These are phyloP conservation scores for Psilanteris sp. DNA, from an alignment of 1,140 invertebrate species.

Conservation along the genomic window DNA sequence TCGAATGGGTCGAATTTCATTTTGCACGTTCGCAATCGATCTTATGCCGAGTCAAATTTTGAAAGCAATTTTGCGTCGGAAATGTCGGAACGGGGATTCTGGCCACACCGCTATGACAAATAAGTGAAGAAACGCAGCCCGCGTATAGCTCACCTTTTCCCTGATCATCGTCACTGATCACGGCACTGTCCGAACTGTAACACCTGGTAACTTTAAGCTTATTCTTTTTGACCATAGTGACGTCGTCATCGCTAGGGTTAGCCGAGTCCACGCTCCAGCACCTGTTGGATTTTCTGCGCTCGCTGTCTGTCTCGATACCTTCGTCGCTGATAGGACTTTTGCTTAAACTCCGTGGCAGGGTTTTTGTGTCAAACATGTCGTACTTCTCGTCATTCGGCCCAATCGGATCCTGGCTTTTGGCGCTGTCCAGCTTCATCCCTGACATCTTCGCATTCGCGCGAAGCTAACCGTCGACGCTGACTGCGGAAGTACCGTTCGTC, in stretches of 20 bases:
- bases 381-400: slow-evolving; percentile 68
- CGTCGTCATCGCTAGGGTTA: slow-evolving; percentile 69
- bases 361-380: slow-evolving; percentile 69
- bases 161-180: slow-evolving; percentile 80
- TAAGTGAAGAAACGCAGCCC: no score
- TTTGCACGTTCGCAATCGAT: no score
- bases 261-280: slow-evolving; percentile 75
- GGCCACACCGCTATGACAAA: no score
- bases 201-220: slow-evolving; percentile 76
- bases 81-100: no score
- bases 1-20: no score
- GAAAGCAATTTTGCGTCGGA: no score
- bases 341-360: slow-evolving; percentile 61
- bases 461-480: no score
- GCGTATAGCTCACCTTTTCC: slow-evolving; percentile 71
- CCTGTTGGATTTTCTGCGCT: slow-evolving; percentile 57
- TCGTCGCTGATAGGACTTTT: slow-evolving; percentile 74
- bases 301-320: slow-evolving; percentile 72
- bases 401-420: slow-evolving; percentile 35
- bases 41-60: no score
- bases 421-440: slow-evolving; percentile 22
- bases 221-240: slow-evolving; percentile 47
- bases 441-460: slow-evolving; percentile 23
- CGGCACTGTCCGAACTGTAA: slow-evolving; percentile 81
- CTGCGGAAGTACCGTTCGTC: no score